Percentiles rank a stretch among this genome's conserved stretches.
Evolutionary conservation across 2,797 vertebrate species (phyloP).

Genomic region (Sebastes itinus): DNA sequence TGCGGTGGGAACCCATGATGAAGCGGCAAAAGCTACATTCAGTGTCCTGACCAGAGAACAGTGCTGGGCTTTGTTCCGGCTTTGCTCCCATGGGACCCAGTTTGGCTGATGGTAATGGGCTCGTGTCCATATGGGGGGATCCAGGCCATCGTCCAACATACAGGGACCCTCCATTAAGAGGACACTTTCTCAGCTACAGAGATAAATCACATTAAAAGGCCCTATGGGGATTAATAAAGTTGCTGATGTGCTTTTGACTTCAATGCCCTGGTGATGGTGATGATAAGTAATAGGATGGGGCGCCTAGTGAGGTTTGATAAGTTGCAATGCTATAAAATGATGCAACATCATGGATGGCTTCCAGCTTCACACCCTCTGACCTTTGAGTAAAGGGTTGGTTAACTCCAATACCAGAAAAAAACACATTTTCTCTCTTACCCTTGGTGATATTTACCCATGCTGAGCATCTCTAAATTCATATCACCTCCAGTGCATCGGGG

Average conservation of each 20-base stretch:
- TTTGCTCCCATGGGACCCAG: slow-evolving; percentile 60
- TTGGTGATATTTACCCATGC: not conserved
- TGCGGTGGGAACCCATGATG: slow-evolving; percentile 59
- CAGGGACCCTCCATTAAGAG: slow-evolving; percentile 47
- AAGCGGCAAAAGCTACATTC: slow-evolving; percentile 44
- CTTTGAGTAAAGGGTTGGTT: not conserved
- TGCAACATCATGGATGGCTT: not conserved
- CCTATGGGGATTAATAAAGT: slow-evolving; percentile 12
- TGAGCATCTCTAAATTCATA: not conserved
- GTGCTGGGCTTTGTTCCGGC: slow-evolving; percentile 68
- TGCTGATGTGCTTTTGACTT: slow-evolving; percentile 8
- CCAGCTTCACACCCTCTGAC: not conserved
- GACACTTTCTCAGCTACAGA: slow-evolving; percentile 26
- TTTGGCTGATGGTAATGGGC: slow-evolving; percentile 65
- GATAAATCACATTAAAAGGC: slow-evolving; percentile 38
- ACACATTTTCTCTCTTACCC: no score
- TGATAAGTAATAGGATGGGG: not conserved
- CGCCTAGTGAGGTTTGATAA: not conserved
- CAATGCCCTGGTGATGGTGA: not conserved
- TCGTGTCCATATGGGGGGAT: slow-evolving; percentile 57
- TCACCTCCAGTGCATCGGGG: not conserved
- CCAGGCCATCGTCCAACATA: slow-evolving; percentile 63
- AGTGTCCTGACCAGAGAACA: slow-evolving; percentile 66
- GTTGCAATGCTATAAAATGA: not conserved
- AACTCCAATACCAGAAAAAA: not conserved